These are phyloP conservation scores for Acanthiza pusilla DNA, from an alignment of 2,797 vertebrate species.

Conservation along the genomic window DNA sequence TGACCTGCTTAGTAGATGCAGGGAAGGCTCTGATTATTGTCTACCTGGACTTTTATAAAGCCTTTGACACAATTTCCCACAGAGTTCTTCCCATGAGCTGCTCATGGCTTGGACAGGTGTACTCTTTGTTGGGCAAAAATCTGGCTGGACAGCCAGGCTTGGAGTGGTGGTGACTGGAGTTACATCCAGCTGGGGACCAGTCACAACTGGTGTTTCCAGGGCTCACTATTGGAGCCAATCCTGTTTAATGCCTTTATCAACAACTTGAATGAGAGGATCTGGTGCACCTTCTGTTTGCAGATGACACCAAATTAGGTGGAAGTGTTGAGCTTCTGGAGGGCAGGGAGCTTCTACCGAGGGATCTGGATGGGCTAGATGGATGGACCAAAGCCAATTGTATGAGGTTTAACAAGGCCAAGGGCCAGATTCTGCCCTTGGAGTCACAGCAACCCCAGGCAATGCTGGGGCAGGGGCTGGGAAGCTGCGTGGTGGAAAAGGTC, in stretches of 20 bases:
- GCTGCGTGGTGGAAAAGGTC: neutral
- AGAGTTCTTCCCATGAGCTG: neutral
- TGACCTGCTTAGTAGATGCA: neutral
- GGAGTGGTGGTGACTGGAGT: neutral
- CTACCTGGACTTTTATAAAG: neutral
- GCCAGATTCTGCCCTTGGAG: fast-evolving
- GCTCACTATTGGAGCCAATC: neutral
- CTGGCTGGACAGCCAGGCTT: neutral
- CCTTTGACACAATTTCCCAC: neutral
- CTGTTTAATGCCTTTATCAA: neutral
- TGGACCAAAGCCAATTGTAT: neutral
- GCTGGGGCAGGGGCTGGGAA: neutral
- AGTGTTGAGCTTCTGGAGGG: neutral
- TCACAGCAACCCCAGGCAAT: fast-evolving
- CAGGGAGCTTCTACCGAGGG: fast-evolving
- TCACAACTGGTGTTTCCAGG: neutral
- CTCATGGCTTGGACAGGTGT: neutral
- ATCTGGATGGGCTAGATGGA: neutral
- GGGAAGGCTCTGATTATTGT: neutral
- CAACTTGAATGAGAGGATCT: neutral
- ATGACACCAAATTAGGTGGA: neutral
- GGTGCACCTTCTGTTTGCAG: neutral
- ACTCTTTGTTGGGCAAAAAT: neutral
- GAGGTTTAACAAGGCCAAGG: neutral
- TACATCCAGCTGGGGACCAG: fast-evolving